Base-by-base conservation (phyloP, 2,797 vertebrate genomes). In the Petrocephalus sullivani region DNA sequence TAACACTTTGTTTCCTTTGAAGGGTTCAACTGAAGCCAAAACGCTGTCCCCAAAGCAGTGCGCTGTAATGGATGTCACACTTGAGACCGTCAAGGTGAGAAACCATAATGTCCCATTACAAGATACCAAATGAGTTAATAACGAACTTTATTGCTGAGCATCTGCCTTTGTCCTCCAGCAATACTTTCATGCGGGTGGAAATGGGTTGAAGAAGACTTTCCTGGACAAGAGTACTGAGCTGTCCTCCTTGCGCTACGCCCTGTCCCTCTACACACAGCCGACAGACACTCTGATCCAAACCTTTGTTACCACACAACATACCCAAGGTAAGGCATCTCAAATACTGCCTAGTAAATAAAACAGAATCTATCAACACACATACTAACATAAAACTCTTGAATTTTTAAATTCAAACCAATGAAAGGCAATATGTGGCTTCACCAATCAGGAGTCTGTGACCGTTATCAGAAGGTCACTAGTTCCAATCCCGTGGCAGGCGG, bases 141-240 rank as follows among this genome's bases (percentile, higher is more conserved):
- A 1, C 5, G 21, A n/a, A 5, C 7, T 58, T 10, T 0, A 87
- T 5, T 67, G 14, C 75, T 14, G 8, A 46, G 2, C 9, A n/a
- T 28, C 81, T 89, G n/a, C 88, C 71, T 57, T 51, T 71, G 14
- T 57, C 23, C 93, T 90, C 12, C 90, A 99, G 98, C 97, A 98
- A 97, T 99, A 98, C 92, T 99, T 99, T 93, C 98, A 99, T 0
- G 98, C 98, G 0, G 98, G 98, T 85, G 98, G 98, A 71, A 99
- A 98, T 0, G 98, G 98, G 4, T 91, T 99, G 92, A 99, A 99
- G 96, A 99, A 97, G 89, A 94, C 96, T 0, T 98, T 98, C 88
- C 93, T 99, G 88, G 98, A 99, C 94, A 99, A 98, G 94, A 99
- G 98, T 89, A 93, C 97, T 0, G 98, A 99, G 84, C 94, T 99